Conservation (phyloP, 2,113 vertebrate genomes). For the Phrynosoma blainvillii region DNA sequence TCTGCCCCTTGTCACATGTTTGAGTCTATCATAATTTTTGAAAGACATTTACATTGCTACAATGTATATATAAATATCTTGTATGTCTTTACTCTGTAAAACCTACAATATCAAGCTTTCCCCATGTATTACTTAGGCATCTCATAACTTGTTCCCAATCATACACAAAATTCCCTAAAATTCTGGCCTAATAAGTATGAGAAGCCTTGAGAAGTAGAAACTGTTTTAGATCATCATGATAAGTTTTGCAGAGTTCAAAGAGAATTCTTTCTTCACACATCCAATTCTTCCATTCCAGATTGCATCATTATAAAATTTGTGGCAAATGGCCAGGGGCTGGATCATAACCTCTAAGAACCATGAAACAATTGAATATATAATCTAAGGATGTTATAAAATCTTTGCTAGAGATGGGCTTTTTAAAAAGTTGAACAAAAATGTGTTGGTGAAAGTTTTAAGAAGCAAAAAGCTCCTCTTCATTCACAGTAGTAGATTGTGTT, state of each 20-base stretch:
- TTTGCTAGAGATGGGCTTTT: background rate
- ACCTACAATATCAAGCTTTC: background rate
- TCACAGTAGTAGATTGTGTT: background rate
- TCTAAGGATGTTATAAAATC: background rate
- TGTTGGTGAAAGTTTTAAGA: background rate
- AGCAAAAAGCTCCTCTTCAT: background rate
- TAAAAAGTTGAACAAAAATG: background rate
- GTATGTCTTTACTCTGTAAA: no score
- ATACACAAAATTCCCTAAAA: no score
- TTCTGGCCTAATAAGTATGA: background rate
- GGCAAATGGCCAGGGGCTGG: background rate
- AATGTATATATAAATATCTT: no score
- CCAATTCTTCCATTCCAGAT: background rate
- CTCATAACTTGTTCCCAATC: no score
- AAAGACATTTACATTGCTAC: no score
- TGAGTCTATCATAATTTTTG: no score
- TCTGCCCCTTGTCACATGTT: no score
- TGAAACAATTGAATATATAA: background rate
- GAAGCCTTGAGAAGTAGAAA: background rate
- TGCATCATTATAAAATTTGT: background rate
- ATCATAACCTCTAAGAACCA: background rate
- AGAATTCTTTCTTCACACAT: background rate
- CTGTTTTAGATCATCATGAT: background rate
- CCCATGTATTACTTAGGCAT: background rate
- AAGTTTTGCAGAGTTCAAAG: background rate